phyloP scores from a whole-genome alignment of 1,140 invertebrate species.

The Penaeus chinensis region DNA sequence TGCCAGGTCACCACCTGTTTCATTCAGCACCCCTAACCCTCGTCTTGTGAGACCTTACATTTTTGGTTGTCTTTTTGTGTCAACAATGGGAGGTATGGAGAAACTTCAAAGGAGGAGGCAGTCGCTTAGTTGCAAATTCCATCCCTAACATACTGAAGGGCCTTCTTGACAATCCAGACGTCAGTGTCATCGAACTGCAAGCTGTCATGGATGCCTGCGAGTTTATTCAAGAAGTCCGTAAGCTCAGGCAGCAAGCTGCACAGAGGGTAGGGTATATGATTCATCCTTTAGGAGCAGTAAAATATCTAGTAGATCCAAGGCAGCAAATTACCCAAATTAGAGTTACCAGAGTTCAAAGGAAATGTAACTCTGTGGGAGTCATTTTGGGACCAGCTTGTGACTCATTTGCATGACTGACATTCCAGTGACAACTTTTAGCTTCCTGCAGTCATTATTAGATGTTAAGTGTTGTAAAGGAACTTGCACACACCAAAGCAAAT shows the following conservation, averaged over 20 bases:
- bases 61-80: no score
- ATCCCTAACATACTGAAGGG: no score
- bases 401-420: conserved; percentile 6
- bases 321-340: neutral
- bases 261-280: neutral
- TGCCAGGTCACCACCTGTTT: no score
- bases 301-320: neutral
- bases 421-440: conserved; percentile 39
- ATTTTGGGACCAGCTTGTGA: conserved; percentile 31
- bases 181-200: neutral
- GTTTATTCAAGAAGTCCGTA: neutral
- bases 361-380: conserved; percentile 33
- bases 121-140: no score
- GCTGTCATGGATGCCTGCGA: conserved; percentile 5
- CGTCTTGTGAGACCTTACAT: no score
- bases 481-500: conserved; percentile 45
- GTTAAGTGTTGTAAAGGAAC: conserved; percentile 37
- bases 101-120: no score
- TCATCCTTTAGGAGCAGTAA: neutral
- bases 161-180: no score
- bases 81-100: no score
- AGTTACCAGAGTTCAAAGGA: conserved; percentile 8
- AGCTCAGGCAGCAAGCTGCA: neutral
- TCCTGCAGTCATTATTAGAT: conserved; percentile 39
- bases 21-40: no score